Conservation (phyloP, 1,140 invertebrate species). For the Dinoponera quadriceps region DNA sequence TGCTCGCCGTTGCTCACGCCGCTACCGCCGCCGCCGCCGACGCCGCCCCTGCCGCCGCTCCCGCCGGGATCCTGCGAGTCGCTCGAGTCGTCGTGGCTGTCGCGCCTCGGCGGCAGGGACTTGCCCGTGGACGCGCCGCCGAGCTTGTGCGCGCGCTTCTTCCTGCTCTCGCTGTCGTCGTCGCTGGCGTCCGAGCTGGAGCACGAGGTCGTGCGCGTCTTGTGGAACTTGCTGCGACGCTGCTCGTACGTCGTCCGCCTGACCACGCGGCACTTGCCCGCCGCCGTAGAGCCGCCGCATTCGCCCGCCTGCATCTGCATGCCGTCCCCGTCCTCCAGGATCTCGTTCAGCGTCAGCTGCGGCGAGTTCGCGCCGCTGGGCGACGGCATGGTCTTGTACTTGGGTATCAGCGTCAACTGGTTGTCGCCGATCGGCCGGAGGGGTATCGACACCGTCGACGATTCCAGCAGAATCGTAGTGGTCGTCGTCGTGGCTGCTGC, state of each 20-base stretch:
- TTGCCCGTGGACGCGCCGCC: conserved; percentile 86
- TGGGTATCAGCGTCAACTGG: conserved; percentile 79
- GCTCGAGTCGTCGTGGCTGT: conserved; percentile 92
- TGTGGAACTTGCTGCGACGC: conserved; percentile 90
- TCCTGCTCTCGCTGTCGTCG: conserved; percentile 93
- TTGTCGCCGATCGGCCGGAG: conserved; percentile 80
- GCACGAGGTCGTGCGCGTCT: conserved; percentile 93
- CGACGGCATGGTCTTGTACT: conserved; percentile 87
- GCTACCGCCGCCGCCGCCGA: conserved; percentile 74
- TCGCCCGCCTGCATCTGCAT: conserved; percentile 27
- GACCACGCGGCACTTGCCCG: conserved; percentile 77
- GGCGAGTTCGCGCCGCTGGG: conserved; percentile 83
- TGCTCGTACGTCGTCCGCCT: conserved; percentile 87
- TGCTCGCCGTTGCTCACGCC: conserved; percentile 81
- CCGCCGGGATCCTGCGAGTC: conserved; percentile 90
- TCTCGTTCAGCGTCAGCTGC: conserved; percentile 90
- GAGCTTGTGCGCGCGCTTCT: conserved; percentile 92
- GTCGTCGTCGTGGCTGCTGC: conserved; percentile 66
- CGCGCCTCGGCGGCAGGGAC: conserved; percentile 87
- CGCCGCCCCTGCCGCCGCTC: conserved; percentile 81
- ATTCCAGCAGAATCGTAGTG: conserved; percentile 86
- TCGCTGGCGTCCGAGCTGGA: conserved; percentile 96
- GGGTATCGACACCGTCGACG: conserved; percentile 87
- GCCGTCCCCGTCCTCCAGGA: conserved; percentile 89
- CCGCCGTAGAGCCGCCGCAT: conserved; percentile 1